Percentiles rank a stretch among this genome's conserved stretches.
Evolutionary conservation across 2,113 vertebrate species (phyloP).

Genomic region (Galbula dea): DNA sequence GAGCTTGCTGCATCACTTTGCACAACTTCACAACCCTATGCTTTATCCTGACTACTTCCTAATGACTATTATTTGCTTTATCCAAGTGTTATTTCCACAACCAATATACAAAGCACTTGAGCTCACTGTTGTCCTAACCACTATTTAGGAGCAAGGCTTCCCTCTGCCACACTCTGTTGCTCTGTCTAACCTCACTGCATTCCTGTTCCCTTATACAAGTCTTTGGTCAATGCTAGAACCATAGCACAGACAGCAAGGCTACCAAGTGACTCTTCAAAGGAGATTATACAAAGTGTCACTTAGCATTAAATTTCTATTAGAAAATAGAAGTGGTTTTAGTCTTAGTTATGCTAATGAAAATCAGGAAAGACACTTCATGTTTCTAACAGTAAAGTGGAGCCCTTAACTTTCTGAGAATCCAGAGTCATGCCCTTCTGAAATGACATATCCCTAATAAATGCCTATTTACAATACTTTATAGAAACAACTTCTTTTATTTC

Average conservation of each 20-base stretch:
- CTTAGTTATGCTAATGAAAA: background rate
- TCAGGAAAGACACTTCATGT: background rate
- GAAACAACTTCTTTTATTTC: background rate
- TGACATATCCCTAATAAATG: background rate
- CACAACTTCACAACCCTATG: background rate
- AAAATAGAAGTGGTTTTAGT: background rate
- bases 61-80: background rate
- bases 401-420: background rate
- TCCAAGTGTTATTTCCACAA: background rate
- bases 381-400: background rate
- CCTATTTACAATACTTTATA: background rate
- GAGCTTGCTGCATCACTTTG: background rate
- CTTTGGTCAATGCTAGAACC: background rate
- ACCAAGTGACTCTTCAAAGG: background rate
- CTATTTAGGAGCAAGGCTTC: background rate
- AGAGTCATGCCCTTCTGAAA: background rate
- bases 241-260: background rate
- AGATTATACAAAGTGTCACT: constrained; percentile 6
- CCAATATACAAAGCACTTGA: background rate
- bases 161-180: background rate
- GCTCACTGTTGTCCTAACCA: background rate
- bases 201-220: rapidly evolving
- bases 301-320: background rate
- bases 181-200: background rate
- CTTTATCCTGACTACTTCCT: background rate